Base-by-base conservation (phyloP, 1,140 invertebrate species). In the Atta colombica region DNA sequence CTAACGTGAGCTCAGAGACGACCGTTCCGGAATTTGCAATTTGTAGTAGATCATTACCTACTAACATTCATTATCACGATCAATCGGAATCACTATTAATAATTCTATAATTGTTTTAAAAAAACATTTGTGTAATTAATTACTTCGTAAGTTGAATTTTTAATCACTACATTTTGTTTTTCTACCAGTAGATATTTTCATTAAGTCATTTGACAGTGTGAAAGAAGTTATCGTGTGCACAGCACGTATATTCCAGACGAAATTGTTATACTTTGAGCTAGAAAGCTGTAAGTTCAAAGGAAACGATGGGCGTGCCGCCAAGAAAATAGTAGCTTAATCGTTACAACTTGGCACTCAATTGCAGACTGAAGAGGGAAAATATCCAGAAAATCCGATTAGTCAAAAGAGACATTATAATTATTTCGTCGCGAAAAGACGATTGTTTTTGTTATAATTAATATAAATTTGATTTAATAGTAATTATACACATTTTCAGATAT, bases 271-370 rank as follows among this genome's bases (percentile, higher is more conserved):
- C 21, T 35, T 61, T 49, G 12, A 82, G 18, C 18, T 74, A 45
- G 25, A 74, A 84, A 63, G 28, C 25, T 31, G 14, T 14, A 8
- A 35, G 25, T 14, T 84, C 68, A 61, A 74, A 82, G 80, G 10
- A 82, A 82, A 74, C n/a, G 16, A 14, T 21, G 78, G 68, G 69
- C 53, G 25, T 21, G 2, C 49, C 12, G 80, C 53, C 80, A 84
- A 25, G 53, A 84, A 75, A 75, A 61, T 74, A 80, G 63, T 80
- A 74, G 25, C 69, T 74, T 74, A 82, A 82, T 84, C 53, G 55
- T 61, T 25, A 58, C 39, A 25, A 61, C 45, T 84, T 75, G 80
- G 39, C 58, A 75, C 49, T 21, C 68, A 49, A 82, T 72, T 82
- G 53, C 61, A 74, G 39, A 68, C 77, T 49, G 18, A 60, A 49